Conservation (phyloP, 2,113 vertebrate species). For the Callochromis pleurospilus region DNA sequence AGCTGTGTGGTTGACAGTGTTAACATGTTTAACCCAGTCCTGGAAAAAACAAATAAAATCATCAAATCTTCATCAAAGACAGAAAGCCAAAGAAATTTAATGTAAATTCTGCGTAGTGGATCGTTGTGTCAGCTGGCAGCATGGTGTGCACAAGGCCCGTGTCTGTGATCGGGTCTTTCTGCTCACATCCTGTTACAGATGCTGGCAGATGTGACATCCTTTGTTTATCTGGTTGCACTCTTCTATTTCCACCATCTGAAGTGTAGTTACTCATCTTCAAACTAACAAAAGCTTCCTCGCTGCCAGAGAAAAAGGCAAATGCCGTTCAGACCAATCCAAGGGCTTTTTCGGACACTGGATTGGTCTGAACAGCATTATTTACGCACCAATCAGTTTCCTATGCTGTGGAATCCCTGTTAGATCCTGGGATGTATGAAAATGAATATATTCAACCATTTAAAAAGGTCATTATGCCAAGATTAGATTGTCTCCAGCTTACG, state of each 20-base stretch:
- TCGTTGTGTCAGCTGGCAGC: neutral
- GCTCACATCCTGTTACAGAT: neutral
- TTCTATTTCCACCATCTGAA: neutral
- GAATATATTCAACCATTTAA: neutral
- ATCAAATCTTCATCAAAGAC: neutral
- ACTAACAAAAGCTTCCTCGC: neutral
- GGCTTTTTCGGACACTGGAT: neutral
- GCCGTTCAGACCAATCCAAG: neutral
- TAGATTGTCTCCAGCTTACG: neutral
- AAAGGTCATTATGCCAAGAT: neutral
- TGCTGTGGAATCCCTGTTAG: neutral
- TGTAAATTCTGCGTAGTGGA: neutral
- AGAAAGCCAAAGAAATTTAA: neutral
- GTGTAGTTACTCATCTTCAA: neutral
- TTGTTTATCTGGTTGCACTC: neutral
- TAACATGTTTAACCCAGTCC: conserved; percentile 88
- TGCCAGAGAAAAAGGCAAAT: neutral
- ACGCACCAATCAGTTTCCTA: neutral
- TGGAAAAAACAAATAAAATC: conserved; percentile 24
- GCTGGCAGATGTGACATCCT: neutral
- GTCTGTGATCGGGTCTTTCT: neutral
- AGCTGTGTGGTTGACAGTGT: conserved; percentile 82
- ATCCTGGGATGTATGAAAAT: neutral
- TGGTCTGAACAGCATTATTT: neutral
- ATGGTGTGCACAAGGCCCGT: neutral